These are phyloP conservation scores for Tanaodytes sp. DNA, from an alignment of 2,888 invertebrate genomes.

Conservation along the genomic window DNA sequence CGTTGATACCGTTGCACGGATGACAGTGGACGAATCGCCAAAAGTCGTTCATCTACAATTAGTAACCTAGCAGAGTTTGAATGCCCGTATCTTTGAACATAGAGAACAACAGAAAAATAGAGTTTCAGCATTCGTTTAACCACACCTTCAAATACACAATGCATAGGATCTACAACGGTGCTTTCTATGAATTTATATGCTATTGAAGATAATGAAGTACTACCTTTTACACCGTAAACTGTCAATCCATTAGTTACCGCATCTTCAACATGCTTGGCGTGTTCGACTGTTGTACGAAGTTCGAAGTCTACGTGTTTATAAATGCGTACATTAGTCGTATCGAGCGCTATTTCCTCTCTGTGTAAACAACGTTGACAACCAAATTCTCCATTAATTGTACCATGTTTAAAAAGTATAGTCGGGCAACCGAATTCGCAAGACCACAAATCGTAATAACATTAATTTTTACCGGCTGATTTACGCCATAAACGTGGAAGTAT, in stretches of 20 bases:
- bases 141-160: conserved; percentile 25
- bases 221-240: conserved; percentile 8
- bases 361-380: conserved; percentile 18
- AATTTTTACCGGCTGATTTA: too few relatives aligned
- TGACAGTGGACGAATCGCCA: background rate
- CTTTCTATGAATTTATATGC: conserved; percentile 9
- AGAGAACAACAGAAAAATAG: too few relatives aligned
- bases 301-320: background rate
- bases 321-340: background rate
- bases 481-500: too few relatives aligned
- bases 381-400: conserved; percentile 40
- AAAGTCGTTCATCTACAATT: conserved; percentile 1
- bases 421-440: conserved; percentile 36
- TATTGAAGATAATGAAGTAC: background rate
- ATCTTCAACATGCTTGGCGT: too few relatives aligned
- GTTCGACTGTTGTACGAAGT: conserved; percentile 5
- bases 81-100: too few relatives aligned
- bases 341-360: background rate
- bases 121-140: too few relatives aligned
- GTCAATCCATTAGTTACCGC: background rate
- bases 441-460: conserved; percentile 7
- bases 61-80: too few relatives aligned
- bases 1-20: background rate
- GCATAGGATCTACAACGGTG: conserved; percentile 9
- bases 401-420: conserved; percentile 35